These are phyloP conservation scores for Beroe ovata DNA, from an alignment of 37 sponge, comb jelly and placozoan species.

Conservation along the genomic window DNA sequence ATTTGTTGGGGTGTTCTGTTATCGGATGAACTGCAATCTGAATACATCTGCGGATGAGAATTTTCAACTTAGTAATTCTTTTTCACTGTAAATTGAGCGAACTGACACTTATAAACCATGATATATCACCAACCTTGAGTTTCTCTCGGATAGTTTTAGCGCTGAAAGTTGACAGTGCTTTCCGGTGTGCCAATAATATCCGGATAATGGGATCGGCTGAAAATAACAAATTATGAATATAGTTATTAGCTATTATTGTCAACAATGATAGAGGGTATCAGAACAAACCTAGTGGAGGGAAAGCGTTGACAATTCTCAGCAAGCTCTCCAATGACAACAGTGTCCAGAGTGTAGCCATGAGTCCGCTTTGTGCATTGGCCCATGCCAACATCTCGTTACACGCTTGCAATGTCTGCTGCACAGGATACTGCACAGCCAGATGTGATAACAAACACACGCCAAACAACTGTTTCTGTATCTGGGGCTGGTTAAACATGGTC, in stretches of 20 bases:
- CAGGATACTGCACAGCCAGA: slow-evolving; percentile 54
- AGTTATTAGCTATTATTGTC: neutral
- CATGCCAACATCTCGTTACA: slow-evolving; percentile 47
- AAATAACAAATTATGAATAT: no score
- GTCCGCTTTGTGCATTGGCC: slow-evolving; percentile 8
- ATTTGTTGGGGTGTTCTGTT: neutral
- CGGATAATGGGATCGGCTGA: slow-evolving; percentile 33
- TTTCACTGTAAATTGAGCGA: no score
- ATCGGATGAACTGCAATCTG: neutral
- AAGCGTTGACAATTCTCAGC: slow-evolving; percentile 26
- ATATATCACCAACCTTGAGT: slow-evolving; percentile 8
- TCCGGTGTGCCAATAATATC: slow-evolving; percentile 1
- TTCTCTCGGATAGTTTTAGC: neutral
- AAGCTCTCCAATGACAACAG: neutral
- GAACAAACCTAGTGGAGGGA: slow-evolving; percentile 37
- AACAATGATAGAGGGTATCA: no score
- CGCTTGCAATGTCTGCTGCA: slow-evolving; percentile 53
- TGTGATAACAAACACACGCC: slow-evolving; percentile 37
- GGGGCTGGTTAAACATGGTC: slow-evolving; percentile 29
- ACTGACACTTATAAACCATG: no score
- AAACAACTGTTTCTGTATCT: slow-evolving; percentile 31
- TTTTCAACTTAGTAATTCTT: no score
- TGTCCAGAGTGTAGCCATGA: slow-evolving; percentile 1
- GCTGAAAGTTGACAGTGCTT: neutral
- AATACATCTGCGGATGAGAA: neutral